A percentile compares a stretch with the other conserved stretches of the same genome.
Evolutionary conservation across 2,888 invertebrate genomes (phyloP).

Genomic region (Bellardia pandia): DNA sequence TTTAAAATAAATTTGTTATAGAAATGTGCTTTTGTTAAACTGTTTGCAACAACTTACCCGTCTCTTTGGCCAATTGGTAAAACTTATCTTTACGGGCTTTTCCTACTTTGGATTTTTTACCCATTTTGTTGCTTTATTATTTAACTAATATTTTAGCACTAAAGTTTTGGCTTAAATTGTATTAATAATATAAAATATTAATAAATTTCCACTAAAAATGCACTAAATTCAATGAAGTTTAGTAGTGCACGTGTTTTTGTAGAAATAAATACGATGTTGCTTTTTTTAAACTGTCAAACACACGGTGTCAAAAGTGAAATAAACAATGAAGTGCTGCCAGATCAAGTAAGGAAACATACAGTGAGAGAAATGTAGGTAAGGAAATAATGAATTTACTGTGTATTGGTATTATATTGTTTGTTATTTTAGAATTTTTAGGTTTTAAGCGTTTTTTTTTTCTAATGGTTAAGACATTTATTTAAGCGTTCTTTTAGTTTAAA

Average conservation of each 20-base stretch:
- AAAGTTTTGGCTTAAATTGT: not conserved
- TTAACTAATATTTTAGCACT: not conserved
- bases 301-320: not conserved
- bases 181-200: not conserved
- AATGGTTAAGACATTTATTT: no score
- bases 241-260: slow-evolving; percentile 54
- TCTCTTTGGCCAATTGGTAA: slow-evolving; percentile 99
- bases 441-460: no score
- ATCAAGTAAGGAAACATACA: no score
- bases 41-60: slow-evolving; percentile 87
- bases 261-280: slow-evolving; percentile 1
- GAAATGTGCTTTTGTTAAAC: not conserved
- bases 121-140: slow-evolving; percentile 87
- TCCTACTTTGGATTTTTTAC: slow-evolving; percentile 97
- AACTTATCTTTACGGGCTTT: slow-evolving; percentile 99
- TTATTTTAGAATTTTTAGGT: no score
- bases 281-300: slow-evolving; percentile 34
- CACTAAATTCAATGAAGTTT: not conserved
- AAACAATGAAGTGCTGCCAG: slow-evolving; percentile 23
- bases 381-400: no score
- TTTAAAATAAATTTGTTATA: not conserved
- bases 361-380: not conserved
- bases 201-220: slow-evolving; percentile 16
- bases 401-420: no score
- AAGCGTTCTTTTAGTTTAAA: no score